A percentile compares a stretch with the other conserved stretches of the same genome.
Evolutionary conservation across 1,140 invertebrate species (phyloP).

Genomic region (Eufriesea mexicana): DNA sequence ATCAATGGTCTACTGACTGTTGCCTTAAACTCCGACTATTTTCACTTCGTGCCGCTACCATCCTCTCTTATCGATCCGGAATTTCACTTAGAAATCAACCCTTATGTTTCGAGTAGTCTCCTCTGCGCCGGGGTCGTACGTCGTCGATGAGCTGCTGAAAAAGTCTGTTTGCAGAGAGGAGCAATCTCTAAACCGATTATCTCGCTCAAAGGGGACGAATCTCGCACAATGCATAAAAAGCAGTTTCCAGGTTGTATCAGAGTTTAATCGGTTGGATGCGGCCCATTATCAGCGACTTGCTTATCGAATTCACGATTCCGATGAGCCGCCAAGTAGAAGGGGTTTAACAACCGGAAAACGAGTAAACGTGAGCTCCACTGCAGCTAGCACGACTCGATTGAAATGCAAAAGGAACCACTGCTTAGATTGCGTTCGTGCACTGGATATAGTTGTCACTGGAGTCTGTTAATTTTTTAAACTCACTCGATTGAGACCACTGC

Average conservation of each 20-base stretch:
- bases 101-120: too few relatives aligned
- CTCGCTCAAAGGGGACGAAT: not conserved
- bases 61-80: too few relatives aligned
- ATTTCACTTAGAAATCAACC: too few relatives aligned
- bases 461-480: not conserved
- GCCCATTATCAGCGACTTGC: conserved; percentile 6
- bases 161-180: not conserved
- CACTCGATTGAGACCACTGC: not conserved
- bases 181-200: not conserved
- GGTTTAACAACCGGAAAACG: conserved; percentile 31
- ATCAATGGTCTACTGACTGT: too few relatives aligned
- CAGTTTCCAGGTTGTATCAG: conserved; percentile 12
- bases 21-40: too few relatives aligned
- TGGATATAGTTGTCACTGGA: not conserved
- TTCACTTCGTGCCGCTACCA: too few relatives aligned
- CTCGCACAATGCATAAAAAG: conserved; percentile 12
- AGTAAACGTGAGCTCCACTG: not conserved
- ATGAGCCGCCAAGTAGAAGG: conserved; percentile 7
- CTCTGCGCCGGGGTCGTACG: not conserved
- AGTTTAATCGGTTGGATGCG: conserved; percentile 2
- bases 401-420: conserved; percentile 7
- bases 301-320: conserved; percentile 1
- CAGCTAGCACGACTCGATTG: not conserved
- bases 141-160: not conserved
- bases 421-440: not conserved